Evolutionary conservation across 1,140 invertebrate genomes (phyloP).

Genomic region (Aphaenogaster ashmeadi): DNA sequence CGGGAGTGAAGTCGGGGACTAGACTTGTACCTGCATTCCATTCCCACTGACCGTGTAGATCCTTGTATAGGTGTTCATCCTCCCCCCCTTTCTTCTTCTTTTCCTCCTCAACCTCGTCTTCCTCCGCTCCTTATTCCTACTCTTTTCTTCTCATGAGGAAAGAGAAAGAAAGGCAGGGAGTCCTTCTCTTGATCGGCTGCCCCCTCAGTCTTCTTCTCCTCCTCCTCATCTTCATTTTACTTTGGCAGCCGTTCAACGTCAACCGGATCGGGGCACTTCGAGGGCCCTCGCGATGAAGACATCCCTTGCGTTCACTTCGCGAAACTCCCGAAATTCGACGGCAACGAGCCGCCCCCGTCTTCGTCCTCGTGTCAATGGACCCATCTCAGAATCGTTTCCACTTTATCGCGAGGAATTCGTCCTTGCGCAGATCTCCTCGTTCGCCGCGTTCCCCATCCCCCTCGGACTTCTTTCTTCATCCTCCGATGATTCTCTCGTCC

Average conservation of each 20-base stretch:
- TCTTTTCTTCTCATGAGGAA: slow-evolving; percentile 46
- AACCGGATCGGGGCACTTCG: slow-evolving; percentile 51
- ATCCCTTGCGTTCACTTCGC: slow-evolving; percentile 29
- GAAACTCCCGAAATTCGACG: slow-evolving; percentile 38
- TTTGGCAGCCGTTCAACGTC: slow-evolving; percentile 45
- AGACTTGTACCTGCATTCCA: slow-evolving; percentile 87
- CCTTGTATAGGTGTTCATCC: slow-evolving; percentile 85
- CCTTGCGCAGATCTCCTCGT: background rate
- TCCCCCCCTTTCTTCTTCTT: slow-evolving; percentile 71
- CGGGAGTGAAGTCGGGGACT: slow-evolving; percentile 77
- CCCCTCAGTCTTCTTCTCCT: slow-evolving; percentile 11
- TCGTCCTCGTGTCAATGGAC: slow-evolving; percentile 2
- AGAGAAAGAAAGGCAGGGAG: slow-evolving; percentile 40
- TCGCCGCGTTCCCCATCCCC: background rate
- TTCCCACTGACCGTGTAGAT: slow-evolving; percentile 87
- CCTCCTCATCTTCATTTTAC: slow-evolving; percentile 31
- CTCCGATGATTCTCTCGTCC: slow-evolving; percentile 37
- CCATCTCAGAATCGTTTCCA: slow-evolving; percentile 28
- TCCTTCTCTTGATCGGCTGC: slow-evolving; percentile 69
- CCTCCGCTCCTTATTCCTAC: slow-evolving; percentile 68
- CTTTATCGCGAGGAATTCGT: slow-evolving; percentile 26
- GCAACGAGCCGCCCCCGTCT: background rate
- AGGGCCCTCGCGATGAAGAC: slow-evolving; percentile 26
- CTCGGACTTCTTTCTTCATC: slow-evolving; percentile 30
- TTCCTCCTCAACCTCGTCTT: slow-evolving; percentile 37